These are phyloP conservation scores for Lasioglossum zephyrum DNA, from an alignment of 2,888 invertebrate species.

Conservation along the genomic window DNA sequence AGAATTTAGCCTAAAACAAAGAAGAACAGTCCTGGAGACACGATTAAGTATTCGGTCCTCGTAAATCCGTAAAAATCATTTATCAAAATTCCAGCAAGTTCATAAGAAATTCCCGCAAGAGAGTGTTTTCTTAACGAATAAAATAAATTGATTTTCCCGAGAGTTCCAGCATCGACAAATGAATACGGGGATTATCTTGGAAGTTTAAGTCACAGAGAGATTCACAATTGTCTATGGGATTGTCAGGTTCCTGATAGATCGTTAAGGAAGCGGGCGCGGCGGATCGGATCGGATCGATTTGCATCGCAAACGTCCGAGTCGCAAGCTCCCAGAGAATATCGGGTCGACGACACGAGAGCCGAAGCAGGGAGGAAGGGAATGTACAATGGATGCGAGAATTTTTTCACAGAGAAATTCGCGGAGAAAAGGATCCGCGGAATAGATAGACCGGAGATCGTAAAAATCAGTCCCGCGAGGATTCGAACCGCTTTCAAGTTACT, in stretches of 20 bases:
- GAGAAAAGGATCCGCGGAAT: background rate
- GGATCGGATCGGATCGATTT: background rate
- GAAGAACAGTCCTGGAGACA: too few species aligned
- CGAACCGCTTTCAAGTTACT: conserved; percentile 1
- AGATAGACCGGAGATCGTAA: background rate
- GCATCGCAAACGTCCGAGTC: conserved; percentile 10
- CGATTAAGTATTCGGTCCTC: too few species aligned
- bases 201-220: background rate
- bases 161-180: background rate
- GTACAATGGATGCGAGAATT: conserved; percentile 23
- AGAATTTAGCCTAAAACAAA: too few species aligned
- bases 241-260: background rate
- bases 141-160: background rate
- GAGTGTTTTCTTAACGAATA: background rate
- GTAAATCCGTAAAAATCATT: too few species aligned
- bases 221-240: background rate
- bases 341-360: conserved; percentile 18
- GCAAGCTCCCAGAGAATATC: conserved; percentile 1
- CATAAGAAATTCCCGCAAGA: too few species aligned
- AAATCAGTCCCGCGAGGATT: background rate
- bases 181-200: background rate
- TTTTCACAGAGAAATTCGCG: conserved; percentile 4
- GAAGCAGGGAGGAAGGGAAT: background rate
- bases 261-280: background rate
- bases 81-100: too few species aligned